These are phyloP conservation scores for Alca torda DNA, from an alignment of 2,797 vertebrate species.

Conservation along the genomic window DNA sequence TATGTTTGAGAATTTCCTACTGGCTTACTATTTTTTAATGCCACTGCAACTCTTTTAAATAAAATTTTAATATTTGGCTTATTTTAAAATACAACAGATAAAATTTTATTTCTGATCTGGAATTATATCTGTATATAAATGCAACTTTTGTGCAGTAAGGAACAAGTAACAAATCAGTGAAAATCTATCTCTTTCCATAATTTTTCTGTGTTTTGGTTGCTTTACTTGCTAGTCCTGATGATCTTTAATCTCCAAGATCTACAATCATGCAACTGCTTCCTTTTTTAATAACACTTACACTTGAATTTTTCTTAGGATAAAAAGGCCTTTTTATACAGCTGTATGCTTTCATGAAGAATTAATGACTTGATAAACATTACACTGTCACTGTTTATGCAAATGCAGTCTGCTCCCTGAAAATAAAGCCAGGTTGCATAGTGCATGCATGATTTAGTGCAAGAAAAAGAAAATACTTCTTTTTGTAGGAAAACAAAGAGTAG, in stretches of 20 bases:
- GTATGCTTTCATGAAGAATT: constrained; percentile 49
- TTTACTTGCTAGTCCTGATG: constrained; percentile 1
- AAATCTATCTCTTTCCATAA: background rate
- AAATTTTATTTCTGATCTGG: background rate
- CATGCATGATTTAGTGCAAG: constrained; percentile 2
- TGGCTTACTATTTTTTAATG: background rate
- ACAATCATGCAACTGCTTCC: background rate
- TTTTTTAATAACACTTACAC: constrained; percentile 24
- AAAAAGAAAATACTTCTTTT: background rate
- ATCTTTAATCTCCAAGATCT: constrained; percentile 11
- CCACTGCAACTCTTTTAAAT: background rate
- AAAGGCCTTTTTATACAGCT: constrained; percentile 18
- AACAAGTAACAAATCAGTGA: background rate
- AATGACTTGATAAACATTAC: constrained; percentile 49
- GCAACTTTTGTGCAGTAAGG: background rate
- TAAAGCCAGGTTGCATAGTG: background rate
- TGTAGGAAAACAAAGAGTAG: background rate
- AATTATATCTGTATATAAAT: background rate
- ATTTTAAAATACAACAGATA: background rate
- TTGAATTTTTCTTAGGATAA: constrained; percentile 10
- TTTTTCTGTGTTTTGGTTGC: background rate
- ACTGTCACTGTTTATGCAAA: constrained; percentile 60
- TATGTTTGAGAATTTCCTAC: background rate
- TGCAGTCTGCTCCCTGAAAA: constrained; percentile 27
- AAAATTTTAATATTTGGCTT: background rate